Evolutionary conservation across 2,797 vertebrate genomes (phyloP).

Genomic region (Cottoperca gobio): DNA sequence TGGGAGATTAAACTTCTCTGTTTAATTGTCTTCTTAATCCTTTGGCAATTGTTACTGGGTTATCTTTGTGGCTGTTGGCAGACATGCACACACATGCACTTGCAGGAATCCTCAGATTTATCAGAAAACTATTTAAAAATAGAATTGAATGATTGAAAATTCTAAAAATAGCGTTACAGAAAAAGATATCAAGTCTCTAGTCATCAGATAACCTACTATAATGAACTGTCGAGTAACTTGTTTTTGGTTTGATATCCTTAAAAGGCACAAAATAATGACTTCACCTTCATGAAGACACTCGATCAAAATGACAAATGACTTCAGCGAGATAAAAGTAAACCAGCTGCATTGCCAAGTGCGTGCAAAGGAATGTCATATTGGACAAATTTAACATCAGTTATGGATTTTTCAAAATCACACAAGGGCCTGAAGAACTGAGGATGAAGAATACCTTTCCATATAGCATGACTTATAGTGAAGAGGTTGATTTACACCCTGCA

Average conservation of each 20-base stretch:
- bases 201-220: not conserved
- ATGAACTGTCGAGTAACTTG: constrained; percentile 1
- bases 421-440: constrained; percentile 21
- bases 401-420: constrained; percentile 46
- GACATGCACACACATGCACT: not conserved
- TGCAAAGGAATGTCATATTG: constrained; percentile 50
- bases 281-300: constrained; percentile 35
- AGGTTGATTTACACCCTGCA: constrained; percentile 66
- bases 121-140: constrained; percentile 15
- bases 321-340: constrained; percentile 44
- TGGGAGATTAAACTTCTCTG: constrained; percentile 21
- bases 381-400: constrained; percentile 45
- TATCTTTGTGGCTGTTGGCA: not conserved
- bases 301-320: constrained; percentile 47
- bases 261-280: constrained; percentile 33
- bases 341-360: constrained; percentile 15
- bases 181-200: not conserved
- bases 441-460: constrained; percentile 53
- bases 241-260: constrained; percentile 10
- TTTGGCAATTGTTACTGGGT: not conserved
- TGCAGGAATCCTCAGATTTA: constrained; percentile 5
- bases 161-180: constrained; percentile 3
- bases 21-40: constrained; percentile 23
- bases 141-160: not conserved
- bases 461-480: constrained; percentile 45